Evolutionary conservation across 2,113 vertebrate species (phyloP), one percentile per base, ranked within the genome.

Genomic region (Pangasianodon hypophthalmus): DNA sequence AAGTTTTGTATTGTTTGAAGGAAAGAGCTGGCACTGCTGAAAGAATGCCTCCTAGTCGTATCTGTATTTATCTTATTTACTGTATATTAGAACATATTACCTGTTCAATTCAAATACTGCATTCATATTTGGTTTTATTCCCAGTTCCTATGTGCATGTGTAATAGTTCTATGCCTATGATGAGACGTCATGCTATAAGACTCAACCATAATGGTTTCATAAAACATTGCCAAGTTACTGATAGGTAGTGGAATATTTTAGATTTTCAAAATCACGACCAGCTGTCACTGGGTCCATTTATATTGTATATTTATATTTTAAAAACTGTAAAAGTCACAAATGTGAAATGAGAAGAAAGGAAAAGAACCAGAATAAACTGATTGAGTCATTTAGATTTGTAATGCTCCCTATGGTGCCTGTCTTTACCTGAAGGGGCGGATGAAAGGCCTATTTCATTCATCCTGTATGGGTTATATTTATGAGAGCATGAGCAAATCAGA

Each of bases 311-410:
- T 41, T 73, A 91, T 88, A 86, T 91, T 88, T 89, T 64, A 75
- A 71, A 56, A 86, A 41, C 24, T 56, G 48, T 29, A 83, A 83
- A 83, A 83, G 80, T 87, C 67, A 83, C 44, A 87, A 60, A 81
- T 80, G 44, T 89, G 48, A 89, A 87, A 87, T 87, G 46, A 44
- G 37, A 64, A n/a, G 3, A 64, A 87, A 87, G 56, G 87, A 87
- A 84, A 81, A 50, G 60, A 85, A 52, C 62, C 48, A 84, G 50
- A 54, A 64, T 37, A 84, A 75, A 41, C 62, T 32, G 32, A n/a
- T 81, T 85, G 80, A 58, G 71, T 80, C 79, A 88, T 62, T 87
- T 75, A 81, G 13, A 44, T 89, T 88, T 62, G 50, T 37, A 89
- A 84, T 89, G 84, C 84, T 85, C 60, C 85, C 69, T 16, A 19